Evolutionary conservation across 1,140 invertebrate genomes (phyloP), one percentile per base, ranked within the genome.

Genomic region (Leptinotarsa texana): DNA sequence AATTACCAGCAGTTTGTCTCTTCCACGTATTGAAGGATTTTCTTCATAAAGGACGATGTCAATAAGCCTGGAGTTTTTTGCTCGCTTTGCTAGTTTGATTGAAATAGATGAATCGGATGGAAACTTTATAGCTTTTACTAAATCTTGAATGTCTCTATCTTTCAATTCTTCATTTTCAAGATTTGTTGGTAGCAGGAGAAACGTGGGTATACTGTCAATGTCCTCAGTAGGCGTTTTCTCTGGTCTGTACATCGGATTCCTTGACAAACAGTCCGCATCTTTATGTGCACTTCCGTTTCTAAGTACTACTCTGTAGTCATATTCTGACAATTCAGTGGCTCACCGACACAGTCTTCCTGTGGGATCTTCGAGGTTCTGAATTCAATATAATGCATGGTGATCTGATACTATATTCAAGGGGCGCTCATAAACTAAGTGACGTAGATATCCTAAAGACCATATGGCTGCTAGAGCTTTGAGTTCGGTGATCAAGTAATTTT

Each of bases 1-100:
- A 13, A 76, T 77, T n/a, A 77, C 73, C 21, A 77, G 42, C 3
- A 78, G n/a, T 72, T 78, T 72, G 15, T 74, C 72, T 21, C 3
- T 8, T 21, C 73, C 75, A 42, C 63, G 47, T 4, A 0, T 13
- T 4, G 3, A 8, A 6, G 65, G 42, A 63, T 77, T 78, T 17
- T 3, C 49, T 51, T 51, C 13, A 51, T 51, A 51, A 17, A 51
- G 49, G 49, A 51, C 49, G 17, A 0, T 17, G 49, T 51, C 49
- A 17, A 51, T 51, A 51, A 51, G 11, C 49, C 49, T 51, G 0
- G 13, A 51, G 17, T 51, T 51, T 17, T 51, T 51, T 51, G 48
- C 48, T 13, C 3, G 48, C 17, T 4, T 51, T 11, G 48, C 17
- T 51, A 17, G 48, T 22, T 2, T 2, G 2, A 22, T 22, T 22